These are phyloP conservation scores for Campylomormyrus tamandua DNA, from an alignment of 2,113 vertebrate genomes.

Conservation along the genomic window DNA sequence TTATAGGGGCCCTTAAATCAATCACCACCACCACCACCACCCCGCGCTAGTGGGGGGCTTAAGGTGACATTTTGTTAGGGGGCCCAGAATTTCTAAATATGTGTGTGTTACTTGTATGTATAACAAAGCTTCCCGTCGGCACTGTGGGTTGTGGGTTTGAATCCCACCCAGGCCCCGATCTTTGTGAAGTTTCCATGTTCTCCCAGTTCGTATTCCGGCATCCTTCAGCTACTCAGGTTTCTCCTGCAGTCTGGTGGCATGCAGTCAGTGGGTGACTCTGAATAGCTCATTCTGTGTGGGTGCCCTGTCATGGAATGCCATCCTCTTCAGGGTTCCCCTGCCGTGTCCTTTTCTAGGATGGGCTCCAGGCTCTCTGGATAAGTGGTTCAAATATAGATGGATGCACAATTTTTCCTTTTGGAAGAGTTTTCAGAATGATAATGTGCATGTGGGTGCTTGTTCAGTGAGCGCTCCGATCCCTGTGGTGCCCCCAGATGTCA, in stretches of 20 bases:
- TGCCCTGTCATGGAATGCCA: neutral
- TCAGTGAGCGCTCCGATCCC: neutral
- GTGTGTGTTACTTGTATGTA: neutral
- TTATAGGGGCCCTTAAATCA: neutral
- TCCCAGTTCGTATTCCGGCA: neutral
- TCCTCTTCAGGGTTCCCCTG: neutral
- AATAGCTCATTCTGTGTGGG: neutral
- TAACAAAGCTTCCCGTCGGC: neutral
- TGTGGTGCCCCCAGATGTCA: neutral
- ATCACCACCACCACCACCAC: neutral
- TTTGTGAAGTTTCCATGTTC: neutral
- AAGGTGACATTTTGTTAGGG: neutral
- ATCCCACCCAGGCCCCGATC: neutral
- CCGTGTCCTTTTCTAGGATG: neutral
- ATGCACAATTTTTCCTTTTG: neutral
- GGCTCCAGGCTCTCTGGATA: neutral
- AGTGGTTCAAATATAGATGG: neutral
- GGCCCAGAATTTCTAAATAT: neutral
- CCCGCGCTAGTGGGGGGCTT: neutral
- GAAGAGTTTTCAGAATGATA: neutral
- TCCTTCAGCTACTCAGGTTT: neutral
- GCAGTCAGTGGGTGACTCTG: neutral
- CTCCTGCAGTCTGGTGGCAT: neutral
- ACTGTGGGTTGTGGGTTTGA: neutral
- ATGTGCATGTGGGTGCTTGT: neutral